phyloP scores from a whole-genome alignment of 2,888 invertebrate species.

The Halictus quadricinctus region DNA sequence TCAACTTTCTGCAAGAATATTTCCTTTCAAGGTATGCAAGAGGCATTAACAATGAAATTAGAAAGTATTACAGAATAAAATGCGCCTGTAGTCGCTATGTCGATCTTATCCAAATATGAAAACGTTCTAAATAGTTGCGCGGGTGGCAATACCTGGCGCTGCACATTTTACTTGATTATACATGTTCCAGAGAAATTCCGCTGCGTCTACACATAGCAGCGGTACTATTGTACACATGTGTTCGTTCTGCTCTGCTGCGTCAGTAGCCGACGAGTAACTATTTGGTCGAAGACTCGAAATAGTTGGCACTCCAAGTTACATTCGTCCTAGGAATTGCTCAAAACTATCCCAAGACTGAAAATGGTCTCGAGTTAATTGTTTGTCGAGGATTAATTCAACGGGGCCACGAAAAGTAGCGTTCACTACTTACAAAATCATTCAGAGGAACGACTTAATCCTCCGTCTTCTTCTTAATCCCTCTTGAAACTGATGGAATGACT shows the following conservation, averaged over 20 bases:
- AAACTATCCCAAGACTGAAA: constrained; percentile 5
- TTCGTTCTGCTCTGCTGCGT: neutral
- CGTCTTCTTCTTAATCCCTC: no score
- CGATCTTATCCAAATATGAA: neutral
- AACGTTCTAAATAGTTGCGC: neutral
- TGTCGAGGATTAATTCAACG: neutral
- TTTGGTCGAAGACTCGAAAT: constrained; percentile 12
- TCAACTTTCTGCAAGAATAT: neutral
- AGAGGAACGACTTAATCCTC: neutral
- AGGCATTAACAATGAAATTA: no score
- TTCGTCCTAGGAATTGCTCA: constrained; percentile 7
- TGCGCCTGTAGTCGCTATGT: neutral
- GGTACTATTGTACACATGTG: neutral
- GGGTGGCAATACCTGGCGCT: neutral
- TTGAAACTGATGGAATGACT: neutral
- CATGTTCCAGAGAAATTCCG: neutral
- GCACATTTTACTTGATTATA: constrained; percentile 3
- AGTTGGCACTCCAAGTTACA: constrained; percentile 15
- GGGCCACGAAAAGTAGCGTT: neutral
- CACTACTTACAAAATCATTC: neutral
- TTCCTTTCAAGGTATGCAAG: neutral
- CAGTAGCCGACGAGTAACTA: neutral
- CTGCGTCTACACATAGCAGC: neutral
- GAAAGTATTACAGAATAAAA: neutral
- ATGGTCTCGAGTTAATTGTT: constrained; percentile 17